phyloP scores from a whole-genome alignment of 2,113 vertebrate species.

The Natator depressus region DNA sequence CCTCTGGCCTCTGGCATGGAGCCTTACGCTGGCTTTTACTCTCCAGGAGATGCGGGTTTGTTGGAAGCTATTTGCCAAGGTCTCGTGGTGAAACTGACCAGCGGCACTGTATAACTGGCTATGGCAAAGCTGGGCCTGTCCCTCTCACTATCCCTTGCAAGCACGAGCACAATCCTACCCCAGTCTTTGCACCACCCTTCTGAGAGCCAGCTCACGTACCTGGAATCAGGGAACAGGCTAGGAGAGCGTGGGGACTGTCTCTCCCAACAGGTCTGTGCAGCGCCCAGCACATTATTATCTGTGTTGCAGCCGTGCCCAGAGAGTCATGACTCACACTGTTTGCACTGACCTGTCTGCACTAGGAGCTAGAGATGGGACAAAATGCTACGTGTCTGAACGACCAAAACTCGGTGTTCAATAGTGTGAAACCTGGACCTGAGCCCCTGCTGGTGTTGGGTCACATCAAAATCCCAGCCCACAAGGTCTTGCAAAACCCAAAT shows the following conservation, averaged over 20 bases:
- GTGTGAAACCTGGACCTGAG: fast-evolving
- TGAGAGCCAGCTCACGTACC: fast-evolving
- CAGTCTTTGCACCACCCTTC: fast-evolving
- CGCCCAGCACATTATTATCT: fast-evolving
- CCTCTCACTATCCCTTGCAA: neutral
- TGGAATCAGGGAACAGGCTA: neutral
- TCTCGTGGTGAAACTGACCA: neutral
- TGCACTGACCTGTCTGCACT: neutral
- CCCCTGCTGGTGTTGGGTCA: neutral
- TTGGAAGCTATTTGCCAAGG: neutral
- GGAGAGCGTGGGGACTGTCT: fast-evolving
- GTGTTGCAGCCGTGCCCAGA: too few relatives aligned
- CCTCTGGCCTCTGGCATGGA: neutral
- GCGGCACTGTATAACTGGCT: fast-evolving
- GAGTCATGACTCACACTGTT: constrained; percentile 43
- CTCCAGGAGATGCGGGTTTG: neutral
- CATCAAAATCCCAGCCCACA: neutral
- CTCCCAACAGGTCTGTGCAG: neutral
- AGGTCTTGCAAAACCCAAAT: fast-evolving
- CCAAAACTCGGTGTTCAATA: neutral
- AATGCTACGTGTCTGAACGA: neutral
- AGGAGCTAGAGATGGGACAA: neutral
- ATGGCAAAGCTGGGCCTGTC: fast-evolving
- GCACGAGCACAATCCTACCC: fast-evolving
- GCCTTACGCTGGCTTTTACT: fast-evolving